phyloP scores from a whole-genome alignment of 2,113 vertebrate genomes.

The Coturnix japonica region DNA sequence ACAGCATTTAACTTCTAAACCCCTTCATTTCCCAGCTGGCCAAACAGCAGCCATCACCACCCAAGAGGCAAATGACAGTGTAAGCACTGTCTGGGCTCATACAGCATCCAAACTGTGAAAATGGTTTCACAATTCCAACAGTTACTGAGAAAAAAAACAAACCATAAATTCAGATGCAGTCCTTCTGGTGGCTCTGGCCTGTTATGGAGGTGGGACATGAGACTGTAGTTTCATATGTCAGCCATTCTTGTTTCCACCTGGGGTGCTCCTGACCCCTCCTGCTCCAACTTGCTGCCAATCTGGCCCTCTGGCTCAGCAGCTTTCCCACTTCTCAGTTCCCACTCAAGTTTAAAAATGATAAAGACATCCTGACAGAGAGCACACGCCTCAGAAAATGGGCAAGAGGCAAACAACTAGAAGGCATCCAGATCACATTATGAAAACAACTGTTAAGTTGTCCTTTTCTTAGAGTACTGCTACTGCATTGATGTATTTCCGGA shows the following conservation, averaged over 20 bases:
- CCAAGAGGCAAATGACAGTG: neutral
- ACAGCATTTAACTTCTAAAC: neutral
- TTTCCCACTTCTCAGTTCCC: neutral
- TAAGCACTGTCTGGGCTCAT: neutral
- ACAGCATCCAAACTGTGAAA: neutral
- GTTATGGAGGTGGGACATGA: neutral
- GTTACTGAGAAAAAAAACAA: neutral
- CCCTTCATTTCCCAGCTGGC: conserved; percentile 17
- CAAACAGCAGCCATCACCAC: neutral
- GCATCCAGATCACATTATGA: neutral
- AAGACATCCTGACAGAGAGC: neutral
- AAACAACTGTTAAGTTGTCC: neutral
- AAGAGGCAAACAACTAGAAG: neutral
- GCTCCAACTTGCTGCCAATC: neutral
- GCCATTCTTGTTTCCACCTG: neutral
- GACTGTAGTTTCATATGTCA: neutral
- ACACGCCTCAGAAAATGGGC: neutral
- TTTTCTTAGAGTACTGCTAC: neutral
- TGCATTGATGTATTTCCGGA: neutral
- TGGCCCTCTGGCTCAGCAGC: neutral
- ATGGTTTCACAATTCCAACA: neutral
- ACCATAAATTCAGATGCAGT: neutral
- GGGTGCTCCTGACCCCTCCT: neutral
- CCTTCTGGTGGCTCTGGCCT: neutral
- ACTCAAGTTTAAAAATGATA: neutral